Conservation (phyloP, 53 echinoderm and acorn worm genomes). For the Echinarachnius parma region DNA sequence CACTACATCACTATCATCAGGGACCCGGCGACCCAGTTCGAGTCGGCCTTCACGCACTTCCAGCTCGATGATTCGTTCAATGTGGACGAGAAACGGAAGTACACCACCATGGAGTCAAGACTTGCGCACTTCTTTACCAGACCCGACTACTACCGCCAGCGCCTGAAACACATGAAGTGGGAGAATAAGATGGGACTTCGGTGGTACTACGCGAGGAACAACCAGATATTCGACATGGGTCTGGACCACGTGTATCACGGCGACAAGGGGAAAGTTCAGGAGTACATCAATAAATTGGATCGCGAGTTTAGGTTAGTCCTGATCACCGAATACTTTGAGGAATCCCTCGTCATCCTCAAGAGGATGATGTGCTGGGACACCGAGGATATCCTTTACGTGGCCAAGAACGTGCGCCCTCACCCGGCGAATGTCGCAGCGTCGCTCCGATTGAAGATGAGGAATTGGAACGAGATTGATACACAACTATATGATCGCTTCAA, state of each 20-base stretch:
- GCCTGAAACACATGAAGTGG: constrained; percentile 58
- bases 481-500: constrained; percentile 70
- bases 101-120: constrained; percentile 26
- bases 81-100: constrained; percentile 8
- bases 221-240: constrained; percentile 75
- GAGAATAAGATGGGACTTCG: constrained; percentile 43
- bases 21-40: constrained; percentile 70
- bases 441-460: constrained; percentile 51
- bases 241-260: constrained; percentile 62
- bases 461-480: constrained; percentile 68
- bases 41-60: constrained; percentile 78
- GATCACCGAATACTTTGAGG: constrained; percentile 82
- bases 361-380: constrained; percentile 62
- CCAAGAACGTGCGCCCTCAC: constrained; percentile 71
- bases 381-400: constrained; percentile 65
- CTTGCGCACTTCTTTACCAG: constrained; percentile 57
- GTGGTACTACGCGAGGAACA: constrained; percentile 70
- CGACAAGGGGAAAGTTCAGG: constrained; percentile 45
- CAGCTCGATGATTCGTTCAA: constrained; percentile 63
- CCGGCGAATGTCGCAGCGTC: constrained; percentile 19
- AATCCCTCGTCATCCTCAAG: constrained; percentile 70
- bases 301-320: constrained; percentile 63
- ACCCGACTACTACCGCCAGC: constrained; percentile 57
- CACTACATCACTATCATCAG: constrained; percentile 70
- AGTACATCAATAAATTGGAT: constrained; percentile 58